Conservation (phyloP, 2,113 vertebrate genomes). For the Hippoglossus stenolepis region DNA sequence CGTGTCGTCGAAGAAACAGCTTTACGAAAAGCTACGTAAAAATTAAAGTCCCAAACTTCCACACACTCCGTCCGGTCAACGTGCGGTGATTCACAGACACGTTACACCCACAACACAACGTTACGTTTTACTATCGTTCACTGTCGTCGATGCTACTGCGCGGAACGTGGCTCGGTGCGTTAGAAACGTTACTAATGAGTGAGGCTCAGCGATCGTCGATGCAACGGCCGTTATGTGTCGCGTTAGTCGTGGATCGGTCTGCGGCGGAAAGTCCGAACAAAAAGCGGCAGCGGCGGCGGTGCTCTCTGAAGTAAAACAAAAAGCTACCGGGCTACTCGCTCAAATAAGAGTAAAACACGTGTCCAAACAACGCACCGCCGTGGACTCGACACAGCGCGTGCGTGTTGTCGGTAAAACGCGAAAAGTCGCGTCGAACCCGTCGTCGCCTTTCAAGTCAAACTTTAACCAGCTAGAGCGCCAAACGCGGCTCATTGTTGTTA, state of each 20-base stretch:
- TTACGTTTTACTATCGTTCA: neutral
- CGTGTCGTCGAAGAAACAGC: neutral
- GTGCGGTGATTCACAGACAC: neutral
- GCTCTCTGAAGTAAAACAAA: conserved; percentile 73
- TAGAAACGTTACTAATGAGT: neutral
- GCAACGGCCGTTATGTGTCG: neutral
- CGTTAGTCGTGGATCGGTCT: neutral
- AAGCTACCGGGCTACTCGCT: conserved; percentile 71
- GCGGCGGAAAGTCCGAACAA: conserved; percentile 37
- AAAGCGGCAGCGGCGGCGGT: conserved; percentile 52
- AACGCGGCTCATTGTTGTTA: conserved; percentile 82
- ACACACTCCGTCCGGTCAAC: neutral
- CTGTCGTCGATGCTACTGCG: neutral
- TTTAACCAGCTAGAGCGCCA: conserved; percentile 79
- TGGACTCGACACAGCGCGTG: no score
- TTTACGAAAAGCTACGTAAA: fast-evolving
- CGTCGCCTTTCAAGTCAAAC: conserved; percentile 70
- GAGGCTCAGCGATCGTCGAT: no score
- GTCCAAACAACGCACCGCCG: neutral
- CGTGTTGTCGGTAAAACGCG: neutral
- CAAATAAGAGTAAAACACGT: conserved; percentile 24
- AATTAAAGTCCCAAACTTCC: conserved; percentile 21
- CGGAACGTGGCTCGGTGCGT: fast-evolving
- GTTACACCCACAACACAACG: conserved; percentile 21
- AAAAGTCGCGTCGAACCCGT: neutral